Evolutionary conservation across 2,113 vertebrate genomes (phyloP).

Genomic region (cat (Felis catus)): DNA sequence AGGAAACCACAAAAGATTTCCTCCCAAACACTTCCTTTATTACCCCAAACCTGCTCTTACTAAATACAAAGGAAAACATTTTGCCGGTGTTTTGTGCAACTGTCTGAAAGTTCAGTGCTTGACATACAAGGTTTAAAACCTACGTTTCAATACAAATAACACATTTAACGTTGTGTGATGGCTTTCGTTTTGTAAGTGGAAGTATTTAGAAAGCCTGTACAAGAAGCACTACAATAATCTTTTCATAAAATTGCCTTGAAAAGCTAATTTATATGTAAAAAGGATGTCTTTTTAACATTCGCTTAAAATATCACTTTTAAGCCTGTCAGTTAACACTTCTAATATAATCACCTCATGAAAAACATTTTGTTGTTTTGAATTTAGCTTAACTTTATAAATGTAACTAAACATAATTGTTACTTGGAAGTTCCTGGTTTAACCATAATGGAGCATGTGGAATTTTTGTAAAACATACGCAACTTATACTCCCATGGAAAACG

Average conservation of each 20-base stretch:
- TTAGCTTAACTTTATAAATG: neutral
- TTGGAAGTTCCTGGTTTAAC: conserved; percentile 21
- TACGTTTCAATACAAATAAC: neutral
- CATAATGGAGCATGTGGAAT: neutral
- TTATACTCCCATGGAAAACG: neutral
- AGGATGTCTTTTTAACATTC: conserved; percentile 17
- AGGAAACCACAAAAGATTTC: conserved; percentile 46
- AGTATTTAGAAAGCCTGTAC: conserved; percentile 12
- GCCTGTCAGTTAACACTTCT: neutral
- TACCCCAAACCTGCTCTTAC: neutral
- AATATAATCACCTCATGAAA: neutral
- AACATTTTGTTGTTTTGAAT: conserved; percentile 32
- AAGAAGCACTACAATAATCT: neutral
- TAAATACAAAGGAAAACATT: neutral
- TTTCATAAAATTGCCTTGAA: conserved; percentile 4
- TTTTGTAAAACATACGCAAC: neutral
- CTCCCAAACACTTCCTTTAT: conserved; percentile 48
- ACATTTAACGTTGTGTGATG: neutral
- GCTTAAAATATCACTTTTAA: neutral
- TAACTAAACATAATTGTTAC: conserved; percentile 5
- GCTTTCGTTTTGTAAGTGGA: conserved; percentile 29
- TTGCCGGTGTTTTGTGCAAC: neutral
- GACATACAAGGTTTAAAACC: neutral
- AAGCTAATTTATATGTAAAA: neutral
- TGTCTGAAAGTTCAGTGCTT: neutral